Base-by-base conservation (phyloP, 2,888 invertebrate species). In the Drosophila histrio region DNA sequence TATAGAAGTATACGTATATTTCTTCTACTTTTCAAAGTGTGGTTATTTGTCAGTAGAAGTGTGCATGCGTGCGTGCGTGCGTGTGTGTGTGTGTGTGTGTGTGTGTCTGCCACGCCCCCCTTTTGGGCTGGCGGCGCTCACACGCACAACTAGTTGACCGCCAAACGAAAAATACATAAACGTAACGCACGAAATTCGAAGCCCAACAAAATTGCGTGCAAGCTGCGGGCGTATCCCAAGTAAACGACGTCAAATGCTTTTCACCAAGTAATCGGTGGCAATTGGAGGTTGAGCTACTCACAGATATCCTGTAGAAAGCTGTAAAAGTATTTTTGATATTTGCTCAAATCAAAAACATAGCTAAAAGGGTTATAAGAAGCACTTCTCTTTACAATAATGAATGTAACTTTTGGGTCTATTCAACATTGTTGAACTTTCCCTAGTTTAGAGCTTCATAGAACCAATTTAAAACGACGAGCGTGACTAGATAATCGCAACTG, bases 131-230 rank as follows among this genome's bases (percentile, higher is more conserved):
- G 13, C n/a, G 52, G 15, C 52, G 17, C 30, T 39, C 46, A 17
- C 62, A 66, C 56, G 72, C 56, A 47, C 46, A 75, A 61, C 71
- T 30, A 38, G 68, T 72, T 75, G 79, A 64, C 79, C 82, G 60
- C 36, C 81, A 81, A 76, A 78, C 66, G 22, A 8, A 15, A 30
- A 60, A 71, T 15, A 22, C 26, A 17, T 26, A 28, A 26, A 39
- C 24, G 65, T 39, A 69, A 72, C 61, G 63, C 67, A 63, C 64
- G 52, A 62, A 56, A 8, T 64, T 61, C 59, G 59, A 54, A 62
- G 74, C 73, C 71, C 62, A 60, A 70, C 44, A 52, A 74, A 67
- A 43, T 64, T 72, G 76, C 72, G 76, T 79, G 73, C 49, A 28
- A 17, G 52, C 56, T 52, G 60, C 82, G 57, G 77, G 79, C 72